Evolutionary conservation across 2,797 vertebrate genomes (phyloP), one percentile per base, ranked within the genome.

Genomic region (Lepidocolaptes lacrymiger): DNA sequence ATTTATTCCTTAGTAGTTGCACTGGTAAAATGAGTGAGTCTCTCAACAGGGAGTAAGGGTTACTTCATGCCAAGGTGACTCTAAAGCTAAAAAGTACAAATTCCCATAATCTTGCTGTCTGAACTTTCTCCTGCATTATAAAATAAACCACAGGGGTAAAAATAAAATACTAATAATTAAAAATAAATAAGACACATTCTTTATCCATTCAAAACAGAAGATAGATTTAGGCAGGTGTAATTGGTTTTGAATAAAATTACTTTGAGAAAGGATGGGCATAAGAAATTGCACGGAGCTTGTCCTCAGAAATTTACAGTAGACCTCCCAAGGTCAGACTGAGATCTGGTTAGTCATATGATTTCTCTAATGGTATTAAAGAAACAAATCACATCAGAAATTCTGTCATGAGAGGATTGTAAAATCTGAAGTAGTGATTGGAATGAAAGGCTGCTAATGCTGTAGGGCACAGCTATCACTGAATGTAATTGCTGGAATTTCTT

Each of bases 341-440:
- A 77, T 74, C 32, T 66, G 7, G 14, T 36, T 48, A 64, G n/a
- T 56, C 36, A 32, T 56, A 37, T 12, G 2, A 18, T 71, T 80
- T 87, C 20, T 89, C 19, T 74, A 84, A 11, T 37, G 16, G 12
- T 41, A 28, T 52, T 78, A 64, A 10, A 59, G 28, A 87, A 88
- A 55, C 10, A 92, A 91, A 74, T 67, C 19, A 10, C 51, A 59
- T 39, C 36, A 78, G 77, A 87, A 84, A 86, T 69, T 73, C 69
- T 89, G 27, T 63, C 61, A 81, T 36, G 44, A 55, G 19, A 36
- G 10, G 15, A 28, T 26, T 78, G 30, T 71, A 81, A 89, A 79
- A 81, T 59, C 39, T 44, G 58, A 81, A 28, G 26, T 55, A 51
- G 18, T 86, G 48, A 67, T 43, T 69, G 74, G 54, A 85, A 81